Evolutionary conservation across 2,113 vertebrate species (phyloP), one percentile per base, ranked within the genome.

Genomic region (Microcebus jonahi): DNA sequence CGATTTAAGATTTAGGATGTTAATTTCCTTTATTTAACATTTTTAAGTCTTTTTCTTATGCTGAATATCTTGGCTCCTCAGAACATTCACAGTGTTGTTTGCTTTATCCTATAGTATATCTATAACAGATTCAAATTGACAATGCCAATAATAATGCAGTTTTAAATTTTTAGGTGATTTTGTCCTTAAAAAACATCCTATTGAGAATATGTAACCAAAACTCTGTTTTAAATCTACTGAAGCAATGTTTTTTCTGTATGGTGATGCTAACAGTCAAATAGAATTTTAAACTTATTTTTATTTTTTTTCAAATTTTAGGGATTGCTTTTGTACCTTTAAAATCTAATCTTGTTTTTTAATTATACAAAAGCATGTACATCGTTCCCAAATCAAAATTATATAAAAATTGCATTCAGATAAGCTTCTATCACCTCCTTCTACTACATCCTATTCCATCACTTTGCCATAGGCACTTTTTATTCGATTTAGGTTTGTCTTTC

Each of bases 391-490:
- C 55, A 67, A 84, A 71, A n/a, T 6, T 2, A 6, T 2, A 2
- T 10, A 13, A 59, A 68, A 23, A 13, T 59, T 8, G 42, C 42
- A 6, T 45, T 45, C 42, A 45, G 42, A 7, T 25, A 59, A 14
- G 8, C 14, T 4, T 11, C 6, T 2, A 9, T 20, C 2, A 9
- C 34, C 5, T 9, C 50, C 25, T 10, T 17, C 12, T 7, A 13
- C 39, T 45, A 18, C 10, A 4, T 0, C 34, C 45, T 5, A 8
- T 15, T 4, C 0, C 2, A 25, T 45, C 42, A 15, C 45, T 63
- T 42, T 68, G 4, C 18, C 2, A 6, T 3, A 23, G 53, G 36
- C 42, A 15, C 63, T 25, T 31, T 9, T 34, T 29, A 8, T 29
- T 59, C 8, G 23, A 13, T 34, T 42, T 67, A 15, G 13, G 29